These are phyloP conservation scores for Amniataba percoides DNA, from an alignment of 2,797 vertebrate species.

Conservation along the genomic window DNA sequence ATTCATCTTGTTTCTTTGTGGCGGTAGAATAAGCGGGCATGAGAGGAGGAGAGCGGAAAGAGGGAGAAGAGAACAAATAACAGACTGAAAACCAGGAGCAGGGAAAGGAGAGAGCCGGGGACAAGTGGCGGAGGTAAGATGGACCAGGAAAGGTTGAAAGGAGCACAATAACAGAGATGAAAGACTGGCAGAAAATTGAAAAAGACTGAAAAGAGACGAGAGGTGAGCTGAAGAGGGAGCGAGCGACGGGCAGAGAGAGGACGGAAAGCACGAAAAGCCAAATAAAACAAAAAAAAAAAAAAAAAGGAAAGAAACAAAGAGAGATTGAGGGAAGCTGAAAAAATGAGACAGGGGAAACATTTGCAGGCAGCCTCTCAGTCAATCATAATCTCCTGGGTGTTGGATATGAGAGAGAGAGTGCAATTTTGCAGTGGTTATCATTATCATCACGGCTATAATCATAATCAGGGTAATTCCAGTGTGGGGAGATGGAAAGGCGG, in stretches of 20 bases:
- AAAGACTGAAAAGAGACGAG: conserved; percentile 72
- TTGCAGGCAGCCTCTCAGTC: conserved; percentile 75
- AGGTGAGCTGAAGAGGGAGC: conserved; percentile 60
- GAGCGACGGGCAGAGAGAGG: conserved; percentile 53
- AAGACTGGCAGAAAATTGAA: conserved; percentile 77
- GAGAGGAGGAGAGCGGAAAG: conserved; percentile 42
- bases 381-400: conserved; percentile 77
- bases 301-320: conserved; percentile 53
- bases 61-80: conserved; percentile 62
- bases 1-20: conserved; percentile 69
- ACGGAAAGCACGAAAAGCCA: conserved; percentile 45
- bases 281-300: conserved; percentile 51
- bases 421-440: conserved; percentile 82
- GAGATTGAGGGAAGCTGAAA: conserved; percentile 36
- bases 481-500: conserved; percentile 76
- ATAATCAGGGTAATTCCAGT: conserved; percentile 85
- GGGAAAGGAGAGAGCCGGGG: conserved; percentile 49
- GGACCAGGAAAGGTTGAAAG: conserved; percentile 72
- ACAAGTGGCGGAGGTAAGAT: conserved; percentile 75
- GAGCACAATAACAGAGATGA: conserved; percentile 78
- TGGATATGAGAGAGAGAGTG: conserved; percentile 71
- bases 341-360: conserved; percentile 65
- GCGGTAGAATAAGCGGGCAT: conserved; percentile 36
- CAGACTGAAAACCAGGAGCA: conserved; percentile 37
- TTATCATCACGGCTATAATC: conserved; percentile 83